A percentile compares a stretch with the other conserved stretches of the same genome.
These are phyloP conservation scores for Saxidomus purpurata DNA, from an alignment of 1,140 invertebrate species.

Conservation along the genomic window DNA sequence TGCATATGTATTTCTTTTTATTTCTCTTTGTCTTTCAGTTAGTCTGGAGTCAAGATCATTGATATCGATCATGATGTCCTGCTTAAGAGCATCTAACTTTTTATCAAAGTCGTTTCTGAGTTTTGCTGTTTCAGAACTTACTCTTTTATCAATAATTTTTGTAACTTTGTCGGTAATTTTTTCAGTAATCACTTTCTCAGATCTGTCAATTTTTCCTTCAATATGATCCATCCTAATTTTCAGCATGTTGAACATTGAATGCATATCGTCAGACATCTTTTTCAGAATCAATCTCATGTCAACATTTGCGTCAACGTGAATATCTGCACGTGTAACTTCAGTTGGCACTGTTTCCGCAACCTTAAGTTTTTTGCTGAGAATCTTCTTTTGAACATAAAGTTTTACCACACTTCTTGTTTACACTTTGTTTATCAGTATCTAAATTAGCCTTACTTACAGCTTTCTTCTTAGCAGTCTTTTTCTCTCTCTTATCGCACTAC, in stretches of 20 bases:
- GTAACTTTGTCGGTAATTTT: background rate
- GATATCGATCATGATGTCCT: background rate
- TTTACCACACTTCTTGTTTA: too few relatives aligned
- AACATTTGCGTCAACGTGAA: too few relatives aligned
- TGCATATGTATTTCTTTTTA: background rate
- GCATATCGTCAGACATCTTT: background rate
- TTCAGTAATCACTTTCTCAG: background rate
- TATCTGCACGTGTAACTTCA: too few relatives aligned
- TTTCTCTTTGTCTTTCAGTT: background rate
- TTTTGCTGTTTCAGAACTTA: background rate
- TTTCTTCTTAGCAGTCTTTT: too few relatives aligned
- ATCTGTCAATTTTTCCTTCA: background rate
- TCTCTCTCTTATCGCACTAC: too few relatives aligned
- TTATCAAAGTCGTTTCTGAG: background rate
- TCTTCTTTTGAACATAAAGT: too few relatives aligned
- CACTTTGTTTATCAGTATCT: too few relatives aligned
- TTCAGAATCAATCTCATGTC: background rate
- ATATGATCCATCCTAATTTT: background rate
- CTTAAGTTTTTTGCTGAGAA: too few relatives aligned
- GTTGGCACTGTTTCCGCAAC: too few relatives aligned
- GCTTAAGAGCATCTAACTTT: background rate
- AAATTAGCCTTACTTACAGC: too few relatives aligned
- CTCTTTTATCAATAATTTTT: background rate
- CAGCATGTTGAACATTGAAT: background rate
- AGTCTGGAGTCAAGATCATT: background rate